Base-by-base conservation (phyloP, 2,888 invertebrate species). In the Oithona nana region DNA sequence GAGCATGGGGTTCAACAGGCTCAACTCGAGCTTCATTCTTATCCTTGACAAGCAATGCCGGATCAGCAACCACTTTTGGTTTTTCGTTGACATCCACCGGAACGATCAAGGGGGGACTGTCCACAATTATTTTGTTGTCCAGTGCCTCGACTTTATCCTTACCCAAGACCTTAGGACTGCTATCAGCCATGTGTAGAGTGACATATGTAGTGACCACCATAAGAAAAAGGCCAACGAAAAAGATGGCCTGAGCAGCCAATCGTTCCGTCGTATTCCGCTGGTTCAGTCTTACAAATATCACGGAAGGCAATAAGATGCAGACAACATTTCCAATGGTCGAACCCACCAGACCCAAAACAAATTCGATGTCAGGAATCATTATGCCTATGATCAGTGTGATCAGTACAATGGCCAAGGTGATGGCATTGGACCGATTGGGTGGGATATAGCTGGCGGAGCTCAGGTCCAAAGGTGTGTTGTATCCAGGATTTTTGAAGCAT, bases 301-400 rank as follows among this genome's bases (percentile, higher is more conserved):
- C 80, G 0, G 93, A 86, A 0, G 97, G 97, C 70, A 94, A 86
- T 70, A 95, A 83, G 39, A 93, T 81, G 69, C 94, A 94, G 67
- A 97, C 84, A 67, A 89, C 80, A 16, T 90, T 86, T 0, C 97
- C 97, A 68, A 94, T 90, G 0, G 95, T 94, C 1, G 95, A 89
- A 0, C 97, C 97, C 48, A 92, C 84, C 39, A 97, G 75, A 0
- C 94, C 94, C 64, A 98, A 79, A 62, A 97, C 88, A 68, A 95
- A 80, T 76, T 97, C 90, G 64, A 90, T 88, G 71, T 89, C 93
- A 20, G 97, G 97, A 68, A 95, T 83, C 66, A 90, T 73, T 59
- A 97, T 80, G 16, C 90, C 92, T 63, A 86, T 79, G 64, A 82
- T 74, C 58, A 95, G 76, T 0, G 93, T 84, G 24, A 80, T 77